Percentiles rank a stretch among this genome's conserved stretches.
phyloP scores from a whole-genome alignment of 2,113 vertebrate species.

The Cynoglossus semilaevis region DNA sequence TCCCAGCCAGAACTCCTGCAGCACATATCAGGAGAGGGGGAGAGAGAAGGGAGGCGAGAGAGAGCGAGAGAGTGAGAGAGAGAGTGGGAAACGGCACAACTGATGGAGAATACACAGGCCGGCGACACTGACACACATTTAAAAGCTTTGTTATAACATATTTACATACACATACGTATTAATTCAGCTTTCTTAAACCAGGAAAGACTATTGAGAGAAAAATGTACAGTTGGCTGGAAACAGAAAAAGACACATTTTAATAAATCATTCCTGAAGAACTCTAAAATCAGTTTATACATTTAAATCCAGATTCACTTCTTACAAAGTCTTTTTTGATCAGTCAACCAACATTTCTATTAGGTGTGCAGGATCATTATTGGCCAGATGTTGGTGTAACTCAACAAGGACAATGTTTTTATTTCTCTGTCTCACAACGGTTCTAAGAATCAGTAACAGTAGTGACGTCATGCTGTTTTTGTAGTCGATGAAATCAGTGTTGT shows the following conservation, averaged over 20 bases:
- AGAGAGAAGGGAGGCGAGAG: conserved; percentile 5
- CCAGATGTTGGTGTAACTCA: no score
- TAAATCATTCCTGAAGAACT: no score
- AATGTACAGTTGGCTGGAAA: background rate
- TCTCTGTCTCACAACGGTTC: conserved; percentile 26
- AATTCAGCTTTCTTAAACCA: no score
- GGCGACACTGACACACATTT: conserved; percentile 28
- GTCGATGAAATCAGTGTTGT: conserved; percentile 65
- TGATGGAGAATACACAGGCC: conserved; percentile 35
- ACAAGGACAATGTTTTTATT: no score
- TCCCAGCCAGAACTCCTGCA: conserved; percentile 70
- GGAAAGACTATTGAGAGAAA: no score
- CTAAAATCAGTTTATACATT: no score
- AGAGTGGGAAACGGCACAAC: conserved; percentile 41
- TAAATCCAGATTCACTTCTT: no score
- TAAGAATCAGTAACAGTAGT: conserved; percentile 60
- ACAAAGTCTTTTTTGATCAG: no score
- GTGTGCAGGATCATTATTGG: no score
- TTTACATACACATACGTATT: background rate
- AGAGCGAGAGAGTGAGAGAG: background rate
- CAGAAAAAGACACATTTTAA: background rate
- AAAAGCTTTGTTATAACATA: conserved; percentile 5
- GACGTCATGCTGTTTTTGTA: conserved; percentile 36
- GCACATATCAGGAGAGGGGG: conserved; percentile 46
- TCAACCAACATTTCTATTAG: no score